Evolutionary conservation across 1,140 invertebrate genomes (phyloP).

Genomic region (Samia ricini): DNA sequence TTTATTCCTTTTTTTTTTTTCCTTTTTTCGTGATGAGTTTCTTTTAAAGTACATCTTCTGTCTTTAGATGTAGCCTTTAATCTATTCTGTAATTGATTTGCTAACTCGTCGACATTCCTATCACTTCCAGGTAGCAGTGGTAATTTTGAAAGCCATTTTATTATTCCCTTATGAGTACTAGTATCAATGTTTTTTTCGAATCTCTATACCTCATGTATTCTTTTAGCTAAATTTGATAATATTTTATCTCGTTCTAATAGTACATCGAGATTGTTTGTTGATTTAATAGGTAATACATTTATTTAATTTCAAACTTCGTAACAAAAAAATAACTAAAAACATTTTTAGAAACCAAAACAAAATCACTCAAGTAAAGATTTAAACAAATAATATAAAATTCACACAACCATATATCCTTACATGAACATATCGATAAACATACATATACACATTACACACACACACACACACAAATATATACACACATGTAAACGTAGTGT

Average conservation of each 20-base stretch:
- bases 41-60: not conserved
- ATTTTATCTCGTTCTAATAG: constrained; percentile 41
- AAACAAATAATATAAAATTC: too few species aligned
- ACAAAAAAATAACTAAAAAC: too few species aligned
- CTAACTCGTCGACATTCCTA: constrained; percentile 28
- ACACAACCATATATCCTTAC: too few species aligned
- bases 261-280: constrained; percentile 22
- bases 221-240: constrained; percentile 35
- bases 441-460: too few species aligned
- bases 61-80: constrained; percentile 1
- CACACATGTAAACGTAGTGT: too few species aligned
- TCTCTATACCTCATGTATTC: constrained; percentile 38
- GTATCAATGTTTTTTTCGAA: constrained; percentile 18
- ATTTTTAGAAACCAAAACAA: too few species aligned
- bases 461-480: too few species aligned
- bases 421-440: too few species aligned
- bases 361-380: too few species aligned
- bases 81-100: constrained; percentile 24
- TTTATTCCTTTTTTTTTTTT: not conserved
- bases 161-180: constrained; percentile 37
- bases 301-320: too few species aligned
- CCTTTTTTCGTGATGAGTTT: not conserved
- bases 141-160: constrained; percentile 38
- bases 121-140: constrained; percentile 21
- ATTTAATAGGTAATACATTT: constrained; percentile 32